Conservation (phyloP, 2,888 invertebrate species). For the Dichetophora obliterata region DNA sequence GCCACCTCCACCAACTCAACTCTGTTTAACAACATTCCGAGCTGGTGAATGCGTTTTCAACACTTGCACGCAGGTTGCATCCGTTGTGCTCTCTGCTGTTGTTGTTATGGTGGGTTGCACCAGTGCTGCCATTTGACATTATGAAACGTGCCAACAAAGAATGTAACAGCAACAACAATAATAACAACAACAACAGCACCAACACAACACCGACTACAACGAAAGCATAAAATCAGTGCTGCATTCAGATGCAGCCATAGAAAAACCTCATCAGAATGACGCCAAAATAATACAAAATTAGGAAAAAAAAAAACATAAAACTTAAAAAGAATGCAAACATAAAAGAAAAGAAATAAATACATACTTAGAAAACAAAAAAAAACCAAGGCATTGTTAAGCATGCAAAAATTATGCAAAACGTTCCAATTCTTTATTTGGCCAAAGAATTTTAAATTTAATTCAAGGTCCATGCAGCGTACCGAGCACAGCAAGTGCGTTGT, state of each 20-base stretch:
- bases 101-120: neutral
- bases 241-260: slow-evolving; percentile 41
- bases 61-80: slow-evolving; percentile 9
- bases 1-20: neutral
- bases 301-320: neutral
- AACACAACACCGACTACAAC: neutral
- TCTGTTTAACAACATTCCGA: neutral
- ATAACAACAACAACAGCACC: neutral
- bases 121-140: slow-evolving; percentile 38
- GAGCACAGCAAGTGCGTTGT: slow-evolving; percentile 2
- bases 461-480: slow-evolving; percentile 41
- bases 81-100: neutral
- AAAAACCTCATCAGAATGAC: slow-evolving; percentile 43
- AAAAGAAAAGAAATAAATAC: neutral
- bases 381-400: neutral
- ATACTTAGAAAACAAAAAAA: neutral
- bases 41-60: slow-evolving; percentile 1
- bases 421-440: slow-evolving; percentile 39
- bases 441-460: slow-evolving; percentile 46
- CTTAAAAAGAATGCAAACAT: neutral
- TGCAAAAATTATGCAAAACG: slow-evolving; percentile 18
- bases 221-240: slow-evolving; percentile 7
- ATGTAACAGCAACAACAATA: slow-evolving; percentile 3
- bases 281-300: slow-evolving; percentile 7
- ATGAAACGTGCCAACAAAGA: slow-evolving; percentile 10